phyloP scores from a whole-genome alignment of 1,140 invertebrate genomes.

The Euura lappo region DNA sequence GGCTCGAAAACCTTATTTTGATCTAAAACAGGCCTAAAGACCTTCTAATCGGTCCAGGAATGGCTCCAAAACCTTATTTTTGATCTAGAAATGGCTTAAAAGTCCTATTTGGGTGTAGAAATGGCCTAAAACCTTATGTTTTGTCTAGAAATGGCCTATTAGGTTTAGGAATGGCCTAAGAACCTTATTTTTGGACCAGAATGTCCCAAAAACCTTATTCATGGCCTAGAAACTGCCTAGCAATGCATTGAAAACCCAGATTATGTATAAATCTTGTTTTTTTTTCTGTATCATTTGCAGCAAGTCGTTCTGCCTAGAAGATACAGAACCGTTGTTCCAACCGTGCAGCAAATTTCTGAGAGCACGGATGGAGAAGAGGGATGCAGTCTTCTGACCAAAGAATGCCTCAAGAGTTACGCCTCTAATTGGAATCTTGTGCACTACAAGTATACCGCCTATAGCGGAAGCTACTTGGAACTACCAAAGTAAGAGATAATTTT shows the following conservation, averaged over 20 bases:
- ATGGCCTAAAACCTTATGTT: too few species aligned
- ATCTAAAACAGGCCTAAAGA: too few species aligned
- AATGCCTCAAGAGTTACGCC: conserved; percentile 86
- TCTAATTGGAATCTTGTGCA: conserved; percentile 87
- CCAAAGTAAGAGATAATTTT: conserved; percentile 67
- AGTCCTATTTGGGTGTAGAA: too few species aligned
- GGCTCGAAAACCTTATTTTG: too few species aligned
- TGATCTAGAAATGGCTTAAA: too few species aligned
- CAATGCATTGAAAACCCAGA: background rate
- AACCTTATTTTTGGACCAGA: too few species aligned
- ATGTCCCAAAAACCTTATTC: too few species aligned
- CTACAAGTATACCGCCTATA: conserved; percentile 87
- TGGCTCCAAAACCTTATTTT: too few species aligned
- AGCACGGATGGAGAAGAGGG: conserved; percentile 50
- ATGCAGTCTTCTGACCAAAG: conserved; percentile 78
- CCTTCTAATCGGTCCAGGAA: too few species aligned
- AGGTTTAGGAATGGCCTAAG: too few species aligned
- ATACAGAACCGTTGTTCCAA: conserved; percentile 77
- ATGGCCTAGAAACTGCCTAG: background rate
- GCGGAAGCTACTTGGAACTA: conserved; percentile 82
- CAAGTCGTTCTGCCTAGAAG: conserved; percentile 80
- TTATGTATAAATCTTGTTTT: background rate
- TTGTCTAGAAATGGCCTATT: too few species aligned
- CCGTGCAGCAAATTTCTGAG: conserved; percentile 61
- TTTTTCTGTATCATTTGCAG: conserved; percentile 56